A percentile compares a stretch with the other conserved stretches of the same genome.
These are phyloP conservation scores for Heliconius ismenius DNA, from an alignment of 2,888 invertebrate genomes.

Conservation along the genomic window DNA sequence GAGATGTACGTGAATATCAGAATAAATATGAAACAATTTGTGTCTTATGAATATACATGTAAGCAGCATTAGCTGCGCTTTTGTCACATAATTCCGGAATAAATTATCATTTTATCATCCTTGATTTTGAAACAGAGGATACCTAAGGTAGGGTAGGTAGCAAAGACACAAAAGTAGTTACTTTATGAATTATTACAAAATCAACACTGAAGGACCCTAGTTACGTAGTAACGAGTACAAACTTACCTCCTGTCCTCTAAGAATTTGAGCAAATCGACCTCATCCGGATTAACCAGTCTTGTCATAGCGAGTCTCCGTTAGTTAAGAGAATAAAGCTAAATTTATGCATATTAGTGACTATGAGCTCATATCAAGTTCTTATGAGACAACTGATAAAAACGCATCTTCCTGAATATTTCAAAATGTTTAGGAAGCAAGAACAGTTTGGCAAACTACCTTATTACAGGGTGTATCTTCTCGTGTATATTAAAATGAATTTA, in stretches of 20 bases:
- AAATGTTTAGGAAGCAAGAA: neutral
- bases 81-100: neutral
- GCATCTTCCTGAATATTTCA: neutral
- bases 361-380: conserved; percentile 12
- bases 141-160: no score
- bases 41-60: no score
- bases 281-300: conserved; percentile 78
- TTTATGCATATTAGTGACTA: conserved; percentile 54
- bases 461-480: no score
- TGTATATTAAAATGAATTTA: no score
- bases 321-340: conserved; percentile 74
- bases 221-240: conserved; percentile 54
- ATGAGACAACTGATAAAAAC: neutral
- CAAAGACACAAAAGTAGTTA: neutral
- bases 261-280: conserved; percentile 79
- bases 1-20: neutral
- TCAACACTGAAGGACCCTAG: conserved; percentile 58
- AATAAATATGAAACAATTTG: neutral
- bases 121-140: neutral
- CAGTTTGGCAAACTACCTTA: no score
- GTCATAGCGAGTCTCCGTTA: conserved; percentile 69
- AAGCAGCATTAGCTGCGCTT: no score
- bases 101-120: neutral
- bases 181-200: conserved; percentile 51
- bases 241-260: conserved; percentile 66